Evolutionary conservation across 2,797 vertebrate genomes (phyloP).

Genomic region (Lagocephalus sceleratus): DNA sequence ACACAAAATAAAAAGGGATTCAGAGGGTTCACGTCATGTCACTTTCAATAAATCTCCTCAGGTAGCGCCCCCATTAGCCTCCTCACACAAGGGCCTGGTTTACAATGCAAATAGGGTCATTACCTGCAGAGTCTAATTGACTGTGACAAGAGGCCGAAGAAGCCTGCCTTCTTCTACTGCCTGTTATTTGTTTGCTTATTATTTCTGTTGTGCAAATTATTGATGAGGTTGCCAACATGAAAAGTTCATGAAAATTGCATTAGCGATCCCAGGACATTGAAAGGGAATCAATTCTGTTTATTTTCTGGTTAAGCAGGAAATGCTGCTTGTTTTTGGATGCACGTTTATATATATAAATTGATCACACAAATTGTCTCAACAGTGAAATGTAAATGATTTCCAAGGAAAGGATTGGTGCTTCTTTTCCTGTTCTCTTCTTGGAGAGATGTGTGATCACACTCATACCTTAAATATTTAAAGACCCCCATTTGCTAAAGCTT

Average conservation of each 20-base stretch:
- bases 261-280: conserved; percentile 7
- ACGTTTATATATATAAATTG: conserved; percentile 10
- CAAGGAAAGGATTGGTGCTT: conserved; percentile 66
- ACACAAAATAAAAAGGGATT: conserved; percentile 49
- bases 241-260: conserved; percentile 13
- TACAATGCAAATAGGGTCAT: conserved; percentile 94
- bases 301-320: background rate
- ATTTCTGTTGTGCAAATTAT: conserved; percentile 33
- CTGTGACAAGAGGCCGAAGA: conserved; percentile 85
- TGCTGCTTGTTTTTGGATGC: background rate
- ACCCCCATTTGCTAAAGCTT: conserved; percentile 68
- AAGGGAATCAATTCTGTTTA: background rate
- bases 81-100: conserved; percentile 86
- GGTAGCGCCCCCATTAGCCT: conserved; percentile 92
- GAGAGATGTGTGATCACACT: conserved; percentile 64
- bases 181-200: conserved; percentile 86
- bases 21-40: conserved; percentile 91
- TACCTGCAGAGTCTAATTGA: conserved; percentile 93
- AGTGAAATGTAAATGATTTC: conserved; percentile 71
- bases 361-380: conserved; percentile 29
- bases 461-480: conserved; percentile 82
- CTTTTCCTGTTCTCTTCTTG: conserved; percentile 55
- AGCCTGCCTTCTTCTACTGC: conserved; percentile 59
- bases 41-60: conserved; percentile 93
- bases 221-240: conserved; percentile 7